These are phyloP conservation scores for sheep (Ovis aries) DNA, from an alignment of 2,113 vertebrate genomes.

Conservation along the genomic window ARS-UI_Ramb_v3.0 NC_056055.1:4633501-4634000, in stretches of 20 bases:
- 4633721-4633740: background rate
- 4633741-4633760: background rate
- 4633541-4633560: background rate
- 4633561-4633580: background rate
- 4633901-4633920: background rate
- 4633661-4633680: background rate
- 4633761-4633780: background rate
- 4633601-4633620: background rate
- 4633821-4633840: background rate
- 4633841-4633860: background rate
- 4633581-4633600: background rate
- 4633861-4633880: background rate
- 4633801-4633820: background rate
- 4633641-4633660: background rate
- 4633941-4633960: background rate
- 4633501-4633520: background rate
- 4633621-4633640: background rate
- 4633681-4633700: background rate
- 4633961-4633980: background rate
- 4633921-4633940: background rate
- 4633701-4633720: background rate
- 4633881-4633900: fast-evolving
- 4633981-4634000: background rate
- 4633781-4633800: background rate
- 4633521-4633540: background rate